Percentiles rank a stretch among this genome's conserved stretches.
Conservation (phyloP, 2,113 vertebrate species). For the Pipra filicauda region DNA sequence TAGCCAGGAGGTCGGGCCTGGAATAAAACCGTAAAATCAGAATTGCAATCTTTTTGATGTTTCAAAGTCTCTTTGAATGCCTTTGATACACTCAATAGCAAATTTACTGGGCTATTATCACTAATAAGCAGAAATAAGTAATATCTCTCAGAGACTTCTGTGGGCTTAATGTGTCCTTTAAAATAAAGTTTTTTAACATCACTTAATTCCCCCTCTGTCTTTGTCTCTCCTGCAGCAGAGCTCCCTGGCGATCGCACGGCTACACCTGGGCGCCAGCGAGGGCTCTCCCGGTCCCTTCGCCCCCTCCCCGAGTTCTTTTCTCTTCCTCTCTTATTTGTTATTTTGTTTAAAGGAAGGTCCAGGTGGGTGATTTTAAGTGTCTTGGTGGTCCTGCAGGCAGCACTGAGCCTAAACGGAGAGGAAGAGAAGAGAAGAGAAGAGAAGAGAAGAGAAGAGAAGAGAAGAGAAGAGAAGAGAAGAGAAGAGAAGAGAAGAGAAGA, state of each 20-base stretch:
- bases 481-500: not conserved
- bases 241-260: not conserved
- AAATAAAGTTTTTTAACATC: conserved; percentile 53
- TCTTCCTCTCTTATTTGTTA: not conserved
- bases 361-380: not conserved
- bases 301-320: not conserved
- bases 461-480: fast-evolving
- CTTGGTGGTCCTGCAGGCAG: not conserved
- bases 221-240: conserved; percentile 14
- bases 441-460: not conserved
- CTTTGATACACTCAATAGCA: conserved; percentile 60
- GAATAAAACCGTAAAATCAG: conserved; percentile 62
- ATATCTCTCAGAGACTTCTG: conserved; percentile 45
- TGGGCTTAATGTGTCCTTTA: conserved; percentile 40
- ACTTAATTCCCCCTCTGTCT: not conserved
- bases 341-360: not conserved
- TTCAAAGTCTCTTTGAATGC: conserved; percentile 55
- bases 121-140: conserved; percentile 66
- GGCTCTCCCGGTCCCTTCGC: not conserved
- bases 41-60: conserved; percentile 61
- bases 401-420: not conserved
- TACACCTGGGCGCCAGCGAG: not conserved
- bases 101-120: conserved; percentile 63
- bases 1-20: conserved; percentile 57
- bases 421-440: too few species aligned